phyloP scores from a whole-genome alignment of 2,113 vertebrate genomes.

The Eonycteris spelaea region DNA sequence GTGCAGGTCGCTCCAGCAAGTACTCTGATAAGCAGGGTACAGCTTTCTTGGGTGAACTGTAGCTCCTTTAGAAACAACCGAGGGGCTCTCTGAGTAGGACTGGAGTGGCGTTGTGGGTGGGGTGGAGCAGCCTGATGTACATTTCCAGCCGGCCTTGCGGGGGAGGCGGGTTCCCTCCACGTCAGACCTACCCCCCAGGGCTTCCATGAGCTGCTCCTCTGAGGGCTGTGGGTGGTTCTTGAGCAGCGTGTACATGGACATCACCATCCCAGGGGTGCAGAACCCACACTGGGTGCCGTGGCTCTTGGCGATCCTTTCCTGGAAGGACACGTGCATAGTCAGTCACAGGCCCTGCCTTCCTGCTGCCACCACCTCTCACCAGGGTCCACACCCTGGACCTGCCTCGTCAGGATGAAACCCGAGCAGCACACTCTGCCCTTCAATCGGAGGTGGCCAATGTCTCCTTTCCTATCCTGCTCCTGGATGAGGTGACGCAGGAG shows the following conservation, averaged over 20 bases:
- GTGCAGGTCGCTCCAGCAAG: background rate
- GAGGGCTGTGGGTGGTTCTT: constrained; percentile 86
- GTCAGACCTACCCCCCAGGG: constrained; percentile 81
- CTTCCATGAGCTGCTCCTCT: constrained; percentile 85
- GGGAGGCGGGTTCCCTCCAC: background rate
- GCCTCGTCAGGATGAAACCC: background rate
- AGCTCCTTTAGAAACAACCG: background rate
- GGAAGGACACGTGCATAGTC: background rate
- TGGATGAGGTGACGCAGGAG: background rate
- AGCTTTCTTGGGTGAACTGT: background rate
- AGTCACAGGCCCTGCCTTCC: background rate
- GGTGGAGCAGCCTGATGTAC: background rate
- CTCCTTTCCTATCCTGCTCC: background rate
- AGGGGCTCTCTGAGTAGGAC: rapidly evolving
- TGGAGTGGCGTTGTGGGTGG: background rate
- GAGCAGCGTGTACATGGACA: constrained; percentile 89
- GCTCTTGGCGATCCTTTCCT: constrained; percentile 90
- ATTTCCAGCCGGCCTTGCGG: background rate
- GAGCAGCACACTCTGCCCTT: background rate
- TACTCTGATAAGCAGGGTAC: background rate
- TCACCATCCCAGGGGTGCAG: constrained; percentile 93
- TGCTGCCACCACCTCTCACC: too few relatives aligned
- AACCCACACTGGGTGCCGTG: constrained; percentile 93
- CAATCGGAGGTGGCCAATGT: rapidly evolving
- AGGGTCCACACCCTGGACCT: rapidly evolving